These are phyloP conservation scores for Thelaira solivaga DNA, from an alignment of 2,888 invertebrate genomes.

Conservation along the genomic window DNA sequence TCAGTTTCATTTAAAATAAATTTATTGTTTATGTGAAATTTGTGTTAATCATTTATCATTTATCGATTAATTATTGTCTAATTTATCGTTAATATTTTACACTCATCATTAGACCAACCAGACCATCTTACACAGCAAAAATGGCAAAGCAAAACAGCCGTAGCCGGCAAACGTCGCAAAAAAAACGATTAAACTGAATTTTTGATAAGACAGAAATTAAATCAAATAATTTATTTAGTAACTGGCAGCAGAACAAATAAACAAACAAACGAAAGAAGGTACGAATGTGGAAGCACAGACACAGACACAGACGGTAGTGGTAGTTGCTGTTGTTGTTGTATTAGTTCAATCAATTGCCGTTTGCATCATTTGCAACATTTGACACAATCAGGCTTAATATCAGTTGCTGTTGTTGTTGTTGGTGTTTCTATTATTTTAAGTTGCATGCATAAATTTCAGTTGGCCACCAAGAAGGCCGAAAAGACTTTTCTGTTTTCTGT, in stretches of 20 bases:
- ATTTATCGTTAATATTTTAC: constrained; percentile 45
- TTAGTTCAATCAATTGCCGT: constrained; percentile 48
- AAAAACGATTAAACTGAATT: constrained; percentile 30
- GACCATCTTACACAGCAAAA: neutral
- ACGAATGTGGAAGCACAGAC: too few relatives aligned
- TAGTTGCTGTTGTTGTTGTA: neutral
- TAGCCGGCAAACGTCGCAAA: neutral
- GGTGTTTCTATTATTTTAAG: constrained; percentile 42
- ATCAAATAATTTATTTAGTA: constrained; percentile 44
- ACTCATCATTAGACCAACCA: constrained; percentile 10
- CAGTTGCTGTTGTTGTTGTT: constrained; percentile 45
- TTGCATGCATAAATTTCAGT: constrained; percentile 58
- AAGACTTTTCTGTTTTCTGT: neutral
- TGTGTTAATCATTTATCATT: constrained; percentile 32
- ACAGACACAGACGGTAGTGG: neutral
- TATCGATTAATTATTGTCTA: constrained; percentile 47
- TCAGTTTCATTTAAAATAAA: neutral
- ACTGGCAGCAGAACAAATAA: neutral
- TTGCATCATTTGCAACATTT: constrained; percentile 61
- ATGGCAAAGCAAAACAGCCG: neutral
- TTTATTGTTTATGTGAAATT: constrained; percentile 7
- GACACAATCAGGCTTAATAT: constrained; percentile 57
- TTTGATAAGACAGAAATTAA: constrained; percentile 42
- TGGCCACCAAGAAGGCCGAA: constrained; percentile 55
- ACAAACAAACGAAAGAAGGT: too few relatives aligned